A percentile compares a stretch with the other conserved stretches of the same genome.
phyloP scores from a whole-genome alignment of 2,113 vertebrate species.

The Pelmatolapia mariae region DNA sequence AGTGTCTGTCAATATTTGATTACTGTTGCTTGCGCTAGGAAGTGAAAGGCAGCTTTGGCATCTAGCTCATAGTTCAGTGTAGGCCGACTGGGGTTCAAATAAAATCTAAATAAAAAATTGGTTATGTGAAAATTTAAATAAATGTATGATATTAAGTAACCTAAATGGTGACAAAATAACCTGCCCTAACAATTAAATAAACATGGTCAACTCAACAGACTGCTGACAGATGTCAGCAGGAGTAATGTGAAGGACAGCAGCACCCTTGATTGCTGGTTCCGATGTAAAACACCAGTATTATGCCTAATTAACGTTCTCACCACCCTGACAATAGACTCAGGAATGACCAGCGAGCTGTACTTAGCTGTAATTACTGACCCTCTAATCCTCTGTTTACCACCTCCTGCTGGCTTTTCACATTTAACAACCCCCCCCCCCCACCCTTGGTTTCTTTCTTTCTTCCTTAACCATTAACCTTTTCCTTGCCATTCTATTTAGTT shows the following conservation, averaged over 20 bases:
- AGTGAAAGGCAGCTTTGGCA: neutral
- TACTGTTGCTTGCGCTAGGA: neutral
- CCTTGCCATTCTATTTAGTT: neutral
- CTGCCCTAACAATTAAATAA: neutral
- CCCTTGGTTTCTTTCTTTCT: neutral
- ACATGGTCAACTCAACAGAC: neutral
- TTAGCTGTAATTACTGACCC: constrained; percentile 37
- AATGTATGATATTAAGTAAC: neutral
- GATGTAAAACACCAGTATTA: constrained; percentile 17
- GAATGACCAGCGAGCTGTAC: constrained; percentile 26
- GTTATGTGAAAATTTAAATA: neutral
- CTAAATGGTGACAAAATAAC: neutral
- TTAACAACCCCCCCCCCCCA: neutral
- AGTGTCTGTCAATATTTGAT: neutral
- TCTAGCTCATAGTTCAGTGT: neutral
- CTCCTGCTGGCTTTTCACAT: constrained; percentile 4
- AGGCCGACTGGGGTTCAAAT: neutral
- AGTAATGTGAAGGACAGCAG: constrained; percentile 12
- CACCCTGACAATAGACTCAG: neutral
- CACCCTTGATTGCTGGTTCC: constrained; percentile 14
- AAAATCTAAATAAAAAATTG: neutral
- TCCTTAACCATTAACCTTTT: neutral
- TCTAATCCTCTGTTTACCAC: constrained; percentile 36
- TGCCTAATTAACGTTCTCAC: neutral
- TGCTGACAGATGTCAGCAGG: neutral